Percentiles rank a stretch among this genome's conserved stretches.
phyloP scores from a whole-genome alignment of 2,113 vertebrate genomes.

The Bubo blakistoni region DNA sequence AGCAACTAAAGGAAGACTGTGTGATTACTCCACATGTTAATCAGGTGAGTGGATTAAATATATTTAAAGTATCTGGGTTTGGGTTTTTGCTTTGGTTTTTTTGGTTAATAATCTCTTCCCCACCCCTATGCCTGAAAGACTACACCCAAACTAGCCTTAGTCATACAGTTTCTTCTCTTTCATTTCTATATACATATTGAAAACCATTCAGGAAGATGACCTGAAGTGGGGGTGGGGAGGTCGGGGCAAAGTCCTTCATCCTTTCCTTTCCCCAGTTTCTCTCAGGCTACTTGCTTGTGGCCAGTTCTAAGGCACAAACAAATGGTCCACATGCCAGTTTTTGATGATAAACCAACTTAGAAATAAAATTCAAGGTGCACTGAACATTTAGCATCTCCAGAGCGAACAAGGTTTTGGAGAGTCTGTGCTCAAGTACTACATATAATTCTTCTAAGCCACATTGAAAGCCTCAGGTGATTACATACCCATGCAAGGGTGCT shows the following conservation, averaged over 20 bases:
- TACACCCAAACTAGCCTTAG: not conserved
- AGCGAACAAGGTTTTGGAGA: not conserved
- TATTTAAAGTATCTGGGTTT: not conserved
- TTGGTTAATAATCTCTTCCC: not conserved
- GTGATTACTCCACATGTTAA: conserved; percentile 74
- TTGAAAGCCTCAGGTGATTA: not conserved
- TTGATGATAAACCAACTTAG: not conserved
- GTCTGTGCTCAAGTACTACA: not conserved
- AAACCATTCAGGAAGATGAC: not conserved
- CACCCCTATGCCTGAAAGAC: not conserved
- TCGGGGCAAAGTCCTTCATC: not conserved
- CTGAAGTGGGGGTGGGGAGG: not conserved
- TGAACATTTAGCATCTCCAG: not conserved
- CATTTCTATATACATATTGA: not conserved
- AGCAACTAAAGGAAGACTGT: conserved; percentile 80
- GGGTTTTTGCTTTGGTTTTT: not conserved
- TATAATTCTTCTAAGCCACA: not conserved
- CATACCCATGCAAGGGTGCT: not conserved
- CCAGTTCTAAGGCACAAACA: not conserved
- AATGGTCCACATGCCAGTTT: not conserved
- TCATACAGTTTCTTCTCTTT: not conserved
- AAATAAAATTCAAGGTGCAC: not conserved
- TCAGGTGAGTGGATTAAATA: conserved; percentile 66
- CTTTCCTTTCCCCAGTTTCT: not conserved
- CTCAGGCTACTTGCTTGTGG: not conserved